A percentile compares a stretch with the other conserved stretches of the same genome.
phyloP scores from a whole-genome alignment of 2,113 vertebrate genomes.

The Campylomormyrus tamandua region DNA sequence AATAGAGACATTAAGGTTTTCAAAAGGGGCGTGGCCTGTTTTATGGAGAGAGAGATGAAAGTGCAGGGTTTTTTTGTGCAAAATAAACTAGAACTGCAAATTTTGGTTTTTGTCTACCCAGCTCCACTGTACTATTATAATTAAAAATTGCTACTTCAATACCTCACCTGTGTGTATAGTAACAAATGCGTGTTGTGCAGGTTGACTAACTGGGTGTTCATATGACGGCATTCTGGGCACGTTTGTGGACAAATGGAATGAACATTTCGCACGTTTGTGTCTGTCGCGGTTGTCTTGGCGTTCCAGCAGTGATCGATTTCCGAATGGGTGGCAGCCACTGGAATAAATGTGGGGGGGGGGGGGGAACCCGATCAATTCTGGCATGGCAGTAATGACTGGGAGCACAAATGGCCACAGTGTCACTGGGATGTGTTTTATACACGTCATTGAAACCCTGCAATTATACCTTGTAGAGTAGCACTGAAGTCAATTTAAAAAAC shows the following conservation, averaged over 20 bases:
- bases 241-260: neutral
- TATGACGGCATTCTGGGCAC: neutral
- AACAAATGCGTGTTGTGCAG: neutral
- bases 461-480: neutral
- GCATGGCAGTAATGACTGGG: neutral
- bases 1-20: neutral
- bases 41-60: slow-evolving; percentile 33
- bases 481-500: neutral
- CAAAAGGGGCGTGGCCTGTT: neutral
- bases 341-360: no score
- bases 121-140: neutral
- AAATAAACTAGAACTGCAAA: slow-evolving; percentile 39
- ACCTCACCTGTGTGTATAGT: neutral
- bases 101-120: slow-evolving; percentile 10
- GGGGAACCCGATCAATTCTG: neutral
- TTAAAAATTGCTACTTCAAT: neutral
- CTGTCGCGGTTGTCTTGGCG: neutral
- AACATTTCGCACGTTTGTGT: neutral
- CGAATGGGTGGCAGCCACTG: neutral
- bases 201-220: neutral
- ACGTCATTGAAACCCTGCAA: neutral
- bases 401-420: neutral
- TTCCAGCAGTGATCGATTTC: neutral
- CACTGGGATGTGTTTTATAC: neutral
- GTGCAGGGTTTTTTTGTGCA: slow-evolving; percentile 32